These are phyloP conservation scores for Cossypha heuglini DNA, from an alignment of 2,797 vertebrate genomes.

Conservation along the genomic window DNA sequence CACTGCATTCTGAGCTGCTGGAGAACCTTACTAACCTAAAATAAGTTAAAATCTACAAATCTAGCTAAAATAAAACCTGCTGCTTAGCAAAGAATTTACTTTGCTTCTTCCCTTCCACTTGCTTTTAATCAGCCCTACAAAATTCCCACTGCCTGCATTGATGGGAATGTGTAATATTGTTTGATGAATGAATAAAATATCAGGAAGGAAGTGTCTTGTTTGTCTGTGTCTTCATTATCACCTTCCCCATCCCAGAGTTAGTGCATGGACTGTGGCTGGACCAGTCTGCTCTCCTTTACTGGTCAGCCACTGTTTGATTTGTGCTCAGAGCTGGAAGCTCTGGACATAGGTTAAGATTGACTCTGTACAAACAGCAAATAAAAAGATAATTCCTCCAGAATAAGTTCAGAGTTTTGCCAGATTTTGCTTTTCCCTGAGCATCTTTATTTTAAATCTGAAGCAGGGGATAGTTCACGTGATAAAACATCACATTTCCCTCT, in stretches of 20 bases:
- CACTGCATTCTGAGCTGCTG: background rate
- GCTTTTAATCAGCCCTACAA: background rate
- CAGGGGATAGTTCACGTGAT: background rate
- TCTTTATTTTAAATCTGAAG: background rate
- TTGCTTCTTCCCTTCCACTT: background rate
- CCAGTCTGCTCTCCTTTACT: background rate
- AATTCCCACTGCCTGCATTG: background rate
- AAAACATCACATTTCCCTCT: background rate
- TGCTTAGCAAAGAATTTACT: background rate
- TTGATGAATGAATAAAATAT: conserved; percentile 64
- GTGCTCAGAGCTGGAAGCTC: background rate
- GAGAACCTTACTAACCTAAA: background rate
- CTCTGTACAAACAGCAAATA: background rate
- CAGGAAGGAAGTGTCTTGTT: conserved; percentile 22
- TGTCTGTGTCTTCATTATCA: conserved; percentile 50
- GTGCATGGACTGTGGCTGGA: background rate
- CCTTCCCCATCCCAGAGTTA: background rate
- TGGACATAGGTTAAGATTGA: background rate
- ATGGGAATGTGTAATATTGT: background rate
- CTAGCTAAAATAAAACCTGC: background rate
- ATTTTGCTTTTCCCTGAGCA: background rate
- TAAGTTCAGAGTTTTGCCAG: background rate
- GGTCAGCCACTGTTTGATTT: background rate
- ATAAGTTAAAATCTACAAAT: background rate
- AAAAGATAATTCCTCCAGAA: background rate